Conservation (phyloP, 2,888 invertebrate species). For the Cheilosia variabilis region DNA sequence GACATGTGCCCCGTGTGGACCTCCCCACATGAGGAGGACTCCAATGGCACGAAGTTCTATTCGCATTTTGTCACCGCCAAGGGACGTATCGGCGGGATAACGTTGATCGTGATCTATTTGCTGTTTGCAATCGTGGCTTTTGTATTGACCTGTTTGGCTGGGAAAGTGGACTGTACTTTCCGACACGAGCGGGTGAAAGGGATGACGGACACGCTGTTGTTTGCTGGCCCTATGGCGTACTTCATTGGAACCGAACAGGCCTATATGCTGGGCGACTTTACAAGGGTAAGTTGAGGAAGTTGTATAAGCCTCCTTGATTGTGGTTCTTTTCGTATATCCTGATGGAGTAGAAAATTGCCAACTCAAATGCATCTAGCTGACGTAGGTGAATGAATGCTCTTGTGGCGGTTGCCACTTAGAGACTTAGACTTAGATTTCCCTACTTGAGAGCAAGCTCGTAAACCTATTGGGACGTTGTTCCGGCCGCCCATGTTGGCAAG, state of each 20-base stretch:
- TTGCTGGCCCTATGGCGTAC: conserved; percentile 90
- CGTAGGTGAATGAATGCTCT: too few relatives aligned
- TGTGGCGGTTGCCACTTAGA: too few relatives aligned
- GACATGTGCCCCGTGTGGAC: conserved; percentile 85
- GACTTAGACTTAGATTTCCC: too few relatives aligned
- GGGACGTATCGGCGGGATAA: conserved; percentile 79
- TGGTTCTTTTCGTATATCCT: too few relatives aligned
- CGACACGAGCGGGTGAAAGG: conserved; percentile 85
- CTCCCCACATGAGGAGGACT: conserved; percentile 60
- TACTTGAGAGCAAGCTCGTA: too few relatives aligned
- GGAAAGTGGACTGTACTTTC: conserved; percentile 82
- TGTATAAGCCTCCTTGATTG: too few relatives aligned
- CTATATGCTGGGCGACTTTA: conserved; percentile 92
- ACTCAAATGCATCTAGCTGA: too few relatives aligned
- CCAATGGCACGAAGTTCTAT: conserved; percentile 78
- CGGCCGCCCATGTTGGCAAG: too few relatives aligned
- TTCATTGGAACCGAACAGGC: conserved; percentile 94
- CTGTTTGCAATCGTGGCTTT: conserved; percentile 84
- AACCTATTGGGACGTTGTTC: too few relatives aligned
- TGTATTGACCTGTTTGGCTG: conserved; percentile 83
- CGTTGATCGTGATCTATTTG: conserved; percentile 81
- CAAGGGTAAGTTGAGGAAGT: conserved; percentile 85
- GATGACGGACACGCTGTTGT: conserved; percentile 84
- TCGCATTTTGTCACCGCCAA: conserved; percentile 80
- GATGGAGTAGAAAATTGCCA: too few relatives aligned